Base-by-base conservation (phyloP, 2,113 vertebrate species). In the Zootoca vivipara region DNA sequence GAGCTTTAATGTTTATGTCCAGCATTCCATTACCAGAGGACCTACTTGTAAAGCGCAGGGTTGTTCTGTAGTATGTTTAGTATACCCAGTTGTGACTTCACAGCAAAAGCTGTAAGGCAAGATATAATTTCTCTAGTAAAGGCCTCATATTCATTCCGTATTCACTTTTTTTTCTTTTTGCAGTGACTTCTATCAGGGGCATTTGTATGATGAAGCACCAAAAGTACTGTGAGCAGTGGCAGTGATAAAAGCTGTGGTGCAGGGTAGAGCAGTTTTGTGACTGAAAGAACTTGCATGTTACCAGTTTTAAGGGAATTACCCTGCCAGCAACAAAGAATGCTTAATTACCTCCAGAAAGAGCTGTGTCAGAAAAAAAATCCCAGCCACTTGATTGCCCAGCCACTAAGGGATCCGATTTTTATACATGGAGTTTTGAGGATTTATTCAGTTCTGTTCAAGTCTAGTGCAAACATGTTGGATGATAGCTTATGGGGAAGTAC, bases 1-100 rank as follows among this genome's bases (percentile, higher is more conserved):
- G 86, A 10, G 20, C 82, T 94, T 82, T 90, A 92, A 70, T 91
- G 73, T 35, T 90, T 82, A 56, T 40, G 18, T 52, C 64, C 83
- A 74, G 38, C 6, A 1, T 90, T 90, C 92, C 75, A 46, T 75
- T 88, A 92, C 40, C 87, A 24, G 90, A 89, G 67, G 30, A 46
- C 46, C 30, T 40, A 89, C 15, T 6, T 83, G 28, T 78, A 89
- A 90, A 88, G 26, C 30, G n/a, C 86, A 40, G 56, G 90, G 83
- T 85, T 90, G 10, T 92, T 89, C 16, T 82, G 2, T 42, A 81
- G 24, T 15, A 75, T 89, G 69, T 91, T 87, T 52, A 82, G 22
- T 72, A 62, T 84, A 75, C 73, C 42, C 20, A 85, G n/a, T 2
- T 20, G 58, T 78, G 1, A 83, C 5, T 92, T 62, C 92, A 0